A percentile compares a stretch with the other conserved stretches of the same genome.
These are phyloP conservation scores for Chloropsis cyanopogon DNA, from an alignment of 2,113 vertebrate genomes.

Conservation along the genomic window DNA sequence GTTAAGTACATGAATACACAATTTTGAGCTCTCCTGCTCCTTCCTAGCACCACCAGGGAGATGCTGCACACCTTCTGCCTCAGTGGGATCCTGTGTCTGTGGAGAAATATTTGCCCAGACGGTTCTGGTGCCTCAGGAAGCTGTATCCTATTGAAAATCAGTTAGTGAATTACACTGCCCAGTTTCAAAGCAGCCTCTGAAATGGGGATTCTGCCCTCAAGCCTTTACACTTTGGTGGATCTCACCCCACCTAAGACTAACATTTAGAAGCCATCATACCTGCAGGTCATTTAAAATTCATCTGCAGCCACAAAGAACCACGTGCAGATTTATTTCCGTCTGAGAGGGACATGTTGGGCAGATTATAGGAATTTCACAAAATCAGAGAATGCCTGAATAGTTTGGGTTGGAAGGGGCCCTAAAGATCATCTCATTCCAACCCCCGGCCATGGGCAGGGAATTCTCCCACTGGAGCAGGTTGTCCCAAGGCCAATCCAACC, in stretches of 20 bases:
- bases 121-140: background rate
- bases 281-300: background rate
- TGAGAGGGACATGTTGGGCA: rapidly evolving
- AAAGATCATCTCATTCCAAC: background rate
- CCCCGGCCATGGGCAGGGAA: background rate
- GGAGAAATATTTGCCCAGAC: background rate
- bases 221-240: background rate
- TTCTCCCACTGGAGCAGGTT: background rate
- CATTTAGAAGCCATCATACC: background rate
- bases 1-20: rapidly evolving
- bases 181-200: background rate
- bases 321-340: background rate
- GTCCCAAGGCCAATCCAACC: background rate
- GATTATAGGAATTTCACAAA: background rate
- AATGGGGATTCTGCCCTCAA: background rate
- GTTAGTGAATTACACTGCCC: background rate
- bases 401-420: background rate
- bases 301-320: background rate
- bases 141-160: background rate
- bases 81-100: rapidly evolving
- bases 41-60: background rate
- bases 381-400: background rate
- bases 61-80: background rate
- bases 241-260: background rate
- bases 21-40: background rate